Evolutionary conservation across 2,797 vertebrate genomes (phyloP).

Genomic region (Poeciliopsis gracilis): DNA sequence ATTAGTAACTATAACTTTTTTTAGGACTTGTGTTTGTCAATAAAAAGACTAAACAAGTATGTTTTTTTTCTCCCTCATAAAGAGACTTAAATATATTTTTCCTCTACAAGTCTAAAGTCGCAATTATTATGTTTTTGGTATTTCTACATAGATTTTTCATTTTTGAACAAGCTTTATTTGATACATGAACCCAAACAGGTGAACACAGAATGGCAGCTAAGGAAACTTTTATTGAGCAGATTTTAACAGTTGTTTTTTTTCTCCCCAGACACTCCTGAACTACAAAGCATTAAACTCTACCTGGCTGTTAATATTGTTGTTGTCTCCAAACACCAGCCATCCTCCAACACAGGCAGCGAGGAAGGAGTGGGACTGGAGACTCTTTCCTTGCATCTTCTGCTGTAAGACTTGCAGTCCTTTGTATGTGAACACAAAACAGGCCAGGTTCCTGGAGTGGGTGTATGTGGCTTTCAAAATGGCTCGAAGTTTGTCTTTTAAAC

Average conservation of each 20-base stretch:
- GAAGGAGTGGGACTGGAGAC: slow-evolving; percentile 88
- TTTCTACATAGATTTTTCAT: not conserved
- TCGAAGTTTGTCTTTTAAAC: slow-evolving; percentile 89
- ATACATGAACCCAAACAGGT: not conserved
- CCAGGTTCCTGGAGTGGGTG: slow-evolving; percentile 91
- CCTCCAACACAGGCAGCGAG: slow-evolving; percentile 92
- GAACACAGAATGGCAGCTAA: not conserved
- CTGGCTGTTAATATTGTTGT: slow-evolving; percentile 96
- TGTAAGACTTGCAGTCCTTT: slow-evolving; percentile 89
- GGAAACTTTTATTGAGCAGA: not conserved
- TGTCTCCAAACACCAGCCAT: slow-evolving; percentile 91
- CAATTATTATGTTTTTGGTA: not conserved
- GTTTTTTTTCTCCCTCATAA: not conserved
- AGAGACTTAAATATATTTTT: no score
- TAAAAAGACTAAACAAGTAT: not conserved
- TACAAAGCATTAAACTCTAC: slow-evolving; percentile 69
- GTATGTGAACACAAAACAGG: slow-evolving; percentile 92
- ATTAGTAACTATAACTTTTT: not conserved
- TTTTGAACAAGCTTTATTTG: not conserved
- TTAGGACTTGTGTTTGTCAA: not conserved
- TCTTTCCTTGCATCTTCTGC: slow-evolving; percentile 86
- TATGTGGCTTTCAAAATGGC: slow-evolving; percentile 91
- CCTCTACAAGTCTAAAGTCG: not conserved
- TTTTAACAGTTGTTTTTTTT: not conserved
- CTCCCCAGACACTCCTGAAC: not conserved